A percentile compares a stretch with the other conserved stretches of the same genome.
These are phyloP conservation scores for Glomeris marginata DNA, from an alignment of 2,888 invertebrate species.

Conservation along the genomic window DNA sequence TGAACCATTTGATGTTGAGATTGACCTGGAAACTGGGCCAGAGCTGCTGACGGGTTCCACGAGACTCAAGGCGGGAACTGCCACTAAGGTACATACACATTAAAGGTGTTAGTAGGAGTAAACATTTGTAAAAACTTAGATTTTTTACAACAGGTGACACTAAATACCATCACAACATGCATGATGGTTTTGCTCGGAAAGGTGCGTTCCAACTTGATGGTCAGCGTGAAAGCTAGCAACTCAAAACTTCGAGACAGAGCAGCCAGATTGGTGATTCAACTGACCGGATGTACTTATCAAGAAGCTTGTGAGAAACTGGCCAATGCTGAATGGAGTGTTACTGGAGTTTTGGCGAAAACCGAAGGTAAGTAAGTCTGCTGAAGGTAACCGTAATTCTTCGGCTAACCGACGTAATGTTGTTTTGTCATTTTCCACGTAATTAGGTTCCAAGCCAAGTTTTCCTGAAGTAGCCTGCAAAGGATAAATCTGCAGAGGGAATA, in stretches of 20 bases:
- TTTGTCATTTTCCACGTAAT: too few relatives aligned
- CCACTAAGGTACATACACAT: constrained; percentile 22
- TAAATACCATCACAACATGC: constrained; percentile 18
- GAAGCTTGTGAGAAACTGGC: constrained; percentile 1
- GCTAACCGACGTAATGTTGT: too few relatives aligned
- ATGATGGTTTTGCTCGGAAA: constrained; percentile 17
- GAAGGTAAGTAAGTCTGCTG: neutral
- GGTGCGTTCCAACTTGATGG: constrained; percentile 17
- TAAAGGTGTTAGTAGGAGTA: too few relatives aligned
- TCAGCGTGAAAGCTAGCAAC: constrained; percentile 15
- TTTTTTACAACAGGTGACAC: constrained; percentile 15
- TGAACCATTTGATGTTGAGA: constrained; percentile 6
- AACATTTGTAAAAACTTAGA: too few relatives aligned
- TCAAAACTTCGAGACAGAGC: constrained; percentile 16
- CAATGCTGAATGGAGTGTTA: neutral
- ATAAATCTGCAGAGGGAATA: too few relatives aligned
- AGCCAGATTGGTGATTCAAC: neutral
- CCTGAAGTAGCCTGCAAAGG: too few relatives aligned
- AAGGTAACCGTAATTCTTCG: too few relatives aligned
- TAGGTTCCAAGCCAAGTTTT: too few relatives aligned
- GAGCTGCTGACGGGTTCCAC: constrained; percentile 31
- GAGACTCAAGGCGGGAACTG: constrained; percentile 30
- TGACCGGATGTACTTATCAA: constrained; percentile 5
- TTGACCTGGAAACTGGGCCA: constrained; percentile 19
- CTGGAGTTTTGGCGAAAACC: neutral